These are phyloP conservation scores for Astreopora myriophthalma DNA, from an alignment of 64 coral and sea anemone genomes.

Conservation along the genomic window DNA sequence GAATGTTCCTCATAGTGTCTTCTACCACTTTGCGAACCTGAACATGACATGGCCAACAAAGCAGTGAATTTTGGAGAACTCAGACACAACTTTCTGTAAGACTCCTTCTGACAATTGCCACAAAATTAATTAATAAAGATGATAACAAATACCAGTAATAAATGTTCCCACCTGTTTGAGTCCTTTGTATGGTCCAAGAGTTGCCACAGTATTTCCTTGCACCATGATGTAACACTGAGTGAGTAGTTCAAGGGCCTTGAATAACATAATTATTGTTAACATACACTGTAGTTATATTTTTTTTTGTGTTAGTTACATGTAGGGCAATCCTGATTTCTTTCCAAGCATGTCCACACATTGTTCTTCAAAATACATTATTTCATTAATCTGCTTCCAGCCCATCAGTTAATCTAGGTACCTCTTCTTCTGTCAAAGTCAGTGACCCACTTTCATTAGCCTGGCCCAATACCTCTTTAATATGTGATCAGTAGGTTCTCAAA, in stretches of 20 bases:
- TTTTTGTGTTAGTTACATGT: no score
- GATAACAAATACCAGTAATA: neutral
- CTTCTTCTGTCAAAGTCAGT: no score
- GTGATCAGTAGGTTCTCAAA: neutral
- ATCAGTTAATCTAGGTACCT: no score
- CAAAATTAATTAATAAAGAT: neutral
- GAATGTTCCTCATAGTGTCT: conserved; percentile 97
- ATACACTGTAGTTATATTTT: no score
- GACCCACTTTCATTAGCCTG: no score
- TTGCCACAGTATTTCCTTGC: conserved; percentile 93
- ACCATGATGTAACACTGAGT: conserved; percentile 99
- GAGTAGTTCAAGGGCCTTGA: conserved; percentile 92
- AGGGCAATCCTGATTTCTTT: neutral
- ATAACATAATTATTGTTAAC: neutral
- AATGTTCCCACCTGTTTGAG: conserved; percentile 72
- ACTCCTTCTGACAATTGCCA: no score
- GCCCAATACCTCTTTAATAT: no score
- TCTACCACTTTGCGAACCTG: conserved; percentile 93
- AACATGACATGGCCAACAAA: neutral
- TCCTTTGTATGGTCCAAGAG: conserved; percentile 91
- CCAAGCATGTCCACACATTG: neutral
- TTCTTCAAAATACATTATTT: no score
- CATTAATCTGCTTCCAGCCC: no score
- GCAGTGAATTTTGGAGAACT: no score
- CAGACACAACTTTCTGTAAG: no score